Percentiles rank a stretch among this genome's conserved stretches.
These are phyloP conservation scores for Petaurus breviceps DNA, from an alignment of 2,113 vertebrate species.

Conservation along the genomic window DNA sequence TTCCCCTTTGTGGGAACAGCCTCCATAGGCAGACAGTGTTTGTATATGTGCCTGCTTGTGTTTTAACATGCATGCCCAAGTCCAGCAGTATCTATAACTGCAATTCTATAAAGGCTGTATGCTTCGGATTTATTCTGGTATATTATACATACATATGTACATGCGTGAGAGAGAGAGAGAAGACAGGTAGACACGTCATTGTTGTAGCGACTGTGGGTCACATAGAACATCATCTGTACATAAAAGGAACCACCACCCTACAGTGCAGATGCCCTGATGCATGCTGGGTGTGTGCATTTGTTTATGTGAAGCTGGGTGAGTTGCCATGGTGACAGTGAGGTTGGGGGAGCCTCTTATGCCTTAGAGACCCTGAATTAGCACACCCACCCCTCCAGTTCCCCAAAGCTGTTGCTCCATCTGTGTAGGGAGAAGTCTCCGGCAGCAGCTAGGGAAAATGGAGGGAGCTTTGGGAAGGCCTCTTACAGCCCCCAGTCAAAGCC, in stretches of 20 bases:
- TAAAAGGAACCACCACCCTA: fast-evolving
- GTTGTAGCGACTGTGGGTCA: neutral
- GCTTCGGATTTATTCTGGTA: neutral
- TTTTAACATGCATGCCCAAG: neutral
- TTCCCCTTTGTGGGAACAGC: neutral
- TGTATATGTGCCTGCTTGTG: neutral
- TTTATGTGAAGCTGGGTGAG: neutral
- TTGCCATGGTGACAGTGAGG: fast-evolving
- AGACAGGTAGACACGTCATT: fast-evolving
- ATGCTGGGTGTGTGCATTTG: neutral
- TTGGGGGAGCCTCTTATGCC: neutral
- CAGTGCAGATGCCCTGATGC: fast-evolving
- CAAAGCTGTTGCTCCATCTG: constrained; percentile 1
- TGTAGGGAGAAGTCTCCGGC: neutral
- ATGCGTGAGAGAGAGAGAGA: neutral
- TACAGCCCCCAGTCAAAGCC: neutral
- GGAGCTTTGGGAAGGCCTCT: neutral
- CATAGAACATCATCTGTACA: neutral
- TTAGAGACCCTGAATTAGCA: neutral
- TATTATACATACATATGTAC: neutral
- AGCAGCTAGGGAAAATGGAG: neutral
- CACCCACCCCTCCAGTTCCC: neutral
- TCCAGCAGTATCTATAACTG: neutral
- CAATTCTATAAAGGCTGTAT: too few species aligned
- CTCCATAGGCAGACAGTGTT: neutral